These are phyloP conservation scores for Cliona cf. orientalis DNA, from an alignment of 37 sponge, comb jelly and placozoan genomes.

Conservation along the genomic window DNA sequence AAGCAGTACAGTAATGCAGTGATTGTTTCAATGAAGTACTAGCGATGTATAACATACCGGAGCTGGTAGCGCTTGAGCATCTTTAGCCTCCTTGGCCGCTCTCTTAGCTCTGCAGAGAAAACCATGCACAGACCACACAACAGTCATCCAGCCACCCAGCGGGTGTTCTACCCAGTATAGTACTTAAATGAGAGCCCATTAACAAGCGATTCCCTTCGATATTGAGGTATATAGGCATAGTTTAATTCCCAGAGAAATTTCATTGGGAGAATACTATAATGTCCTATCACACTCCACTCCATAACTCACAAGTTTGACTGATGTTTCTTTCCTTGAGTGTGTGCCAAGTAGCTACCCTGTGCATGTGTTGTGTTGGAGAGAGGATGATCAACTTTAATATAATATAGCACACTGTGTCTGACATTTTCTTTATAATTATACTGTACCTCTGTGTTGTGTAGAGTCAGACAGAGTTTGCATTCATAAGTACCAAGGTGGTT, in stretches of 20 bases:
- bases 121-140: background rate
- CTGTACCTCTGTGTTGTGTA: conserved; percentile 70
- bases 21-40: background rate
- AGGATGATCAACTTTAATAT: background rate
- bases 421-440: no score
- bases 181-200: no score
- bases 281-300: conserved; percentile 17
- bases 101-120: conserved; percentile 80
- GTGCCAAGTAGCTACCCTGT: conserved; percentile 96
- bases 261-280: conserved; percentile 1
- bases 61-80: conserved; percentile 81
- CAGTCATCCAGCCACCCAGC: no score
- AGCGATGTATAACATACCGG: conserved; percentile 33
- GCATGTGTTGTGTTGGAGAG: no score
- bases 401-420: no score
- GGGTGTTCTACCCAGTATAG: no score
- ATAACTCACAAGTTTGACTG: conserved; percentile 93
- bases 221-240: no score
- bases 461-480: conserved; percentile 98
- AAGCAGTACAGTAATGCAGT: background rate
- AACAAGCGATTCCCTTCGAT: no score
- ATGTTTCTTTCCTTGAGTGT: conserved; percentile 98
- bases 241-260: no score
- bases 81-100: conserved; percentile 95
- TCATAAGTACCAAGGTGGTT: conserved; percentile 98